phyloP scores from a whole-genome alignment of 2,797 vertebrate species.

The Phrynocephalus guinanensis region DNA sequence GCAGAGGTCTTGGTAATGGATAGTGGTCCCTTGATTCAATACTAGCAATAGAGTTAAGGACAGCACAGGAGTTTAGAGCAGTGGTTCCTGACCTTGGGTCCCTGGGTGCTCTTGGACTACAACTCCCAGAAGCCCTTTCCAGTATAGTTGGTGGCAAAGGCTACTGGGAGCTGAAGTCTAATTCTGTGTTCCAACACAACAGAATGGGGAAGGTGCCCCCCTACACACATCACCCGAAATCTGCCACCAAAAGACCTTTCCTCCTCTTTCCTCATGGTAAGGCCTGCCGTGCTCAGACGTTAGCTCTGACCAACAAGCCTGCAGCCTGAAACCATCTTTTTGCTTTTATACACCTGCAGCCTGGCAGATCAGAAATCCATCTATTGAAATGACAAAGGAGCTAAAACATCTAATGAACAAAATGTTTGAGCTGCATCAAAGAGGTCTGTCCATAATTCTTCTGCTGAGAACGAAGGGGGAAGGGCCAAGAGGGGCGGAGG shows the following conservation, averaged over 20 bases:
- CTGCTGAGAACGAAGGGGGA: background rate
- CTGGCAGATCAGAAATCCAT: background rate
- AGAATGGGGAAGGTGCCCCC: too few relatives aligned
- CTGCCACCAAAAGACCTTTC: too few relatives aligned
- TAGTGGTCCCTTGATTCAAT: background rate
- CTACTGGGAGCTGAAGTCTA: too few relatives aligned
- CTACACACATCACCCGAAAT: too few relatives aligned
- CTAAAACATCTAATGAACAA: background rate
- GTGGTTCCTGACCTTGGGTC: background rate
- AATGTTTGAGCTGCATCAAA: background rate
- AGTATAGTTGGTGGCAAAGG: too few relatives aligned
- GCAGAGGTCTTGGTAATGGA: too few relatives aligned
- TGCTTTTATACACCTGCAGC: background rate
- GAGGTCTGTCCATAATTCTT: background rate
- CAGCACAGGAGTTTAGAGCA: background rate
- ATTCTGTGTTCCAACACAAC: too few relatives aligned
- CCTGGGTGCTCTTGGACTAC: too few relatives aligned
- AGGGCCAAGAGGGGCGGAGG: background rate
- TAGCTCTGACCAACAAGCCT: background rate
- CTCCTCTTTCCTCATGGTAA: too few relatives aligned
- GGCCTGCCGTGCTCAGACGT: too few relatives aligned
- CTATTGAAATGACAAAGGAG: background rate
- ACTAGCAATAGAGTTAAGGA: background rate
- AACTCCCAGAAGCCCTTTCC: too few relatives aligned
- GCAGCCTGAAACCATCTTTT: background rate